Percentiles rank a stretch among this genome's conserved stretches.
phyloP scores from a whole-genome alignment of 2,113 vertebrate species.

The Loxodonta africana region DNA sequence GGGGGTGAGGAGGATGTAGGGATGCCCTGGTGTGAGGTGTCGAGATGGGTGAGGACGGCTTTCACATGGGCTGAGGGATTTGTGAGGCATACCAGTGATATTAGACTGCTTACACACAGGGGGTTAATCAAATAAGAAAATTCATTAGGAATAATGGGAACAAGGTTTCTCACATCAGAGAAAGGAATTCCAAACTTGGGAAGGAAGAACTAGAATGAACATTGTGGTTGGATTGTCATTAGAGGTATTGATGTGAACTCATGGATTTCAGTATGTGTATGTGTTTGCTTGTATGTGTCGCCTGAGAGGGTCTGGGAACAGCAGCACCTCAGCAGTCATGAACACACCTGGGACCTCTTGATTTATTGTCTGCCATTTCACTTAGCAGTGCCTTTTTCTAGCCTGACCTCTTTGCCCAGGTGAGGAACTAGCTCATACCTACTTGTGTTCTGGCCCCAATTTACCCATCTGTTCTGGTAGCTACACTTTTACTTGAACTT shows the following conservation, averaged over 20 bases:
- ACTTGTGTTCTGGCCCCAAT: not conserved
- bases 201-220: not conserved
- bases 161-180: not conserved
- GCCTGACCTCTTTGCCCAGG: not conserved
- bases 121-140: not conserved
- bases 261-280: not conserved
- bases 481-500: not conserved
- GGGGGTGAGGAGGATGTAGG: not conserved
- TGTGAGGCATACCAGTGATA: not conserved
- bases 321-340: not conserved
- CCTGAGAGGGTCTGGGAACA: not conserved
- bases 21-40: not conserved
- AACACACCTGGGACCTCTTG: not conserved
- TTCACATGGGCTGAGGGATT: not conserved
- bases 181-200: not conserved
- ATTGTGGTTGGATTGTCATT: not conserved
- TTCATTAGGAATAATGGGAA: not conserved
- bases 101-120: not conserved
- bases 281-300: not conserved
- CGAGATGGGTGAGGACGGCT: not conserved
- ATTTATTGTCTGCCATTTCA: constrained; percentile 12
- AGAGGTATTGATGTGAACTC: not conserved
- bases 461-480: not conserved
- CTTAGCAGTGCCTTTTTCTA: not conserved
- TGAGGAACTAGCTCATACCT: not conserved